Base-by-base conservation (phyloP, 2,113 vertebrate species). In the Tragelaphus imberbis region DNA sequence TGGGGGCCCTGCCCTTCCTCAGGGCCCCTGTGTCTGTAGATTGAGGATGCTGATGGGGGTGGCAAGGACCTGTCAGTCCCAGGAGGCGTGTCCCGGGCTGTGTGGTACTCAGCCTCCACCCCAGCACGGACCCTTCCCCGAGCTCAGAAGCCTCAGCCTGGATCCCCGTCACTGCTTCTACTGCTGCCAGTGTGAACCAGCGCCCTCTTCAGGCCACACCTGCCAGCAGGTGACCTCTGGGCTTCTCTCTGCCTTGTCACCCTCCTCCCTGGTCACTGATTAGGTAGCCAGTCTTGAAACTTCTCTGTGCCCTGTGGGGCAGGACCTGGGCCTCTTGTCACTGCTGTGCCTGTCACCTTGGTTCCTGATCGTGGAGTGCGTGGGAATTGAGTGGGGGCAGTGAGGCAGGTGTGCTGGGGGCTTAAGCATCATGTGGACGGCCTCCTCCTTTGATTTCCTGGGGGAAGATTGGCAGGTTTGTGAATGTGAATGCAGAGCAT, bases 101-200 rank as follows among this genome's bases (percentile, higher is more conserved):
- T 28, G 55, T 17, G 55, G n/a, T 21, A 27, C n/a, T 44, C 47
- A 53, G 65, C 65, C 51, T 56, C 13, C 6, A 89, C 14, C 49
- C 49, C 14, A 17, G 1, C 23, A 28, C 0, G 2, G 2, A 49
- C 9, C 51, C 65, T 44, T 17, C 10, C 51, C n/a, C 6, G 3
- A 51, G 56, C 30, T 59, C 11, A 17, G 51, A 30, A 59, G 15
- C 55, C 55, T 87, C 30, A 68, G 13, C 19, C 47, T 68, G 44
- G 15, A n/a, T 36, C 23, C 17, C 12, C 1, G 0, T 21, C 58
- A 51, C 59, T 2, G 2, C 84, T 44, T 3, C 61, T 47, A 33
- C 40, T 27, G 44, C 59, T 65, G 61, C 44, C 7, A 25, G 7
- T 2, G 12, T 68, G 44, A 68, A 25, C 47, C 86, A 36, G 4